A percentile compares a stretch with the other conserved stretches of the same genome.
Conservation (phyloP, 2,113 vertebrate species). For the Sigmodon hispidus region DNA sequence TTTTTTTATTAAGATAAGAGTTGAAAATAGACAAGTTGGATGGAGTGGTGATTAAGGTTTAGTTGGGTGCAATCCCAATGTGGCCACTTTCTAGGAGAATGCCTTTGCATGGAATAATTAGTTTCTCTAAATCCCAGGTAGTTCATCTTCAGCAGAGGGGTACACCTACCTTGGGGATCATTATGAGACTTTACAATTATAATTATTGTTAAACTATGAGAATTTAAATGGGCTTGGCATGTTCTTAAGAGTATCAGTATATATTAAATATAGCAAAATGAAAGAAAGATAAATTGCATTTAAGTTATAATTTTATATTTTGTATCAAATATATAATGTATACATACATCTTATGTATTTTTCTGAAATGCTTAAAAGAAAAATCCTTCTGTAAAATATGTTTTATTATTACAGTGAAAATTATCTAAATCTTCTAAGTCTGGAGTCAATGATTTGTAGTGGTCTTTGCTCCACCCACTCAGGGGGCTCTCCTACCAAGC, state of each 20-base stretch:
- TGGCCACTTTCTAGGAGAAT: not conserved
- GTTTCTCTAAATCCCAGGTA: constrained; percentile 31
- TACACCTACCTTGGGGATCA: not conserved
- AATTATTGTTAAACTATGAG: not conserved
- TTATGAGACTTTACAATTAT: not conserved
- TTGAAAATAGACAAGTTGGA: not conserved
- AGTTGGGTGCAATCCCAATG: not conserved
- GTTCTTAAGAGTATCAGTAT: not conserved
- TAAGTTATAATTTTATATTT: constrained; percentile 45
- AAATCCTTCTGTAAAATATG: constrained; percentile 30
- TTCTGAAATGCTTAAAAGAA: constrained; percentile 48
- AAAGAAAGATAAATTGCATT: constrained; percentile 22
- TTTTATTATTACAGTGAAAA: not conserved
- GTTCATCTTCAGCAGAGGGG: not conserved
- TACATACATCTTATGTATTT: constrained; percentile 21
- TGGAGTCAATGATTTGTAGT: not conserved
- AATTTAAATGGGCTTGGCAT: constrained; percentile 1
- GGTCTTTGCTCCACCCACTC: no score
- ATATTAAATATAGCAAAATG: not conserved
- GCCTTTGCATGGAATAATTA: not conserved
- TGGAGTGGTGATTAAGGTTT: not conserved
- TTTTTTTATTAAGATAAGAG: not conserved
- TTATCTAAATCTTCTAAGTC: not conserved
- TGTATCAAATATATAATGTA: not conserved
- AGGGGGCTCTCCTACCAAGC: no score